phyloP scores from a whole-genome alignment of 2,797 vertebrate species.

The Argyrosomus regius region DNA sequence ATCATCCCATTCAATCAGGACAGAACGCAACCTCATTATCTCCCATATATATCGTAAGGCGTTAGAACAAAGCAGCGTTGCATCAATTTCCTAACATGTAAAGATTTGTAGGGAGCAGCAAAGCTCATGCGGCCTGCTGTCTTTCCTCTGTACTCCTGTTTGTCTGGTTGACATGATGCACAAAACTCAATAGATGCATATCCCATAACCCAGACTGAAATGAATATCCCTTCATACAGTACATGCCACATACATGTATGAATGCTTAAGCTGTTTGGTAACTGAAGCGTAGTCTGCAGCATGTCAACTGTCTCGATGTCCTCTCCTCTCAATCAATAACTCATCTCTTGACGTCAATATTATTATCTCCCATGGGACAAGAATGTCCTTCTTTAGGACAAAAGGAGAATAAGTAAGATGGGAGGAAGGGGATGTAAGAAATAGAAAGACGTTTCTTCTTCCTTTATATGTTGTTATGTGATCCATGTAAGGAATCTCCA shows the following conservation, averaged over 20 bases:
- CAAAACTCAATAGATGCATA: conserved; percentile 42
- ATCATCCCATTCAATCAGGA: conserved; percentile 77
- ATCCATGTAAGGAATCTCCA: conserved; percentile 23
- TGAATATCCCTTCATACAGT: conserved; percentile 19
- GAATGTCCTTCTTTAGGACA: conserved; percentile 78
- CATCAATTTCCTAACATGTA: conserved; percentile 67
- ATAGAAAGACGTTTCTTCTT: conserved; percentile 30
- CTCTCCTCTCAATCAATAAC: conserved; percentile 76
- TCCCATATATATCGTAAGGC: conserved; percentile 60
- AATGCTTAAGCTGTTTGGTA: conserved; percentile 15
- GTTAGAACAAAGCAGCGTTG: conserved; percentile 68
- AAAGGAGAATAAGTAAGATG: conserved; percentile 61
- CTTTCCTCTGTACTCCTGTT: conserved; percentile 16
- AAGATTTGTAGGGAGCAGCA: conserved; percentile 55
- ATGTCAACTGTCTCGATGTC: conserved; percentile 67
- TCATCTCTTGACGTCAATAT: conserved; percentile 78
- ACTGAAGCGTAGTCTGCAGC: conserved; percentile 36
- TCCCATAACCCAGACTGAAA: conserved; percentile 7
- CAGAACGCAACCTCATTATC: conserved; percentile 73
- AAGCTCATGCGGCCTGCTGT: conserved; percentile 57
- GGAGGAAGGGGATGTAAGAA: conserved; percentile 28
- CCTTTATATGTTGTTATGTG: conserved; percentile 19
- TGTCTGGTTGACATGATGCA: conserved; percentile 39
- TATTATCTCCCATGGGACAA: conserved; percentile 66
- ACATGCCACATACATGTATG: conserved; percentile 25